A percentile compares a stretch with the other conserved stretches of the same genome.
Conservation (phyloP, 1,140 invertebrate species). For the Drosophila tani region DNA sequence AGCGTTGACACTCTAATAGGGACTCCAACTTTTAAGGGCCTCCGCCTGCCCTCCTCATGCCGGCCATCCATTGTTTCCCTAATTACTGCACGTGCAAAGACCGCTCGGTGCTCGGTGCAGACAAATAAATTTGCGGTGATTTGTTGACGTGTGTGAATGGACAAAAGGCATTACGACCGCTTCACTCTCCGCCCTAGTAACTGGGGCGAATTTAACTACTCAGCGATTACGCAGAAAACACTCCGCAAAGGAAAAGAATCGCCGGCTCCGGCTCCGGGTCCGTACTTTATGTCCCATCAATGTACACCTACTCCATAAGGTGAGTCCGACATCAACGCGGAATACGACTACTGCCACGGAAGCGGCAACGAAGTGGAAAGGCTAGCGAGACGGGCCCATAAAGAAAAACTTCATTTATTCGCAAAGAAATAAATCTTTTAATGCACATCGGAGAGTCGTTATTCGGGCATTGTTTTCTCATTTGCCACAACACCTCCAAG, state of each 20-base stretch:
- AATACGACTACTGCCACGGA: slow-evolving; percentile 16
- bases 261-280: not conserved
- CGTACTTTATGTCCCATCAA: slow-evolving; percentile 50
- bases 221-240: slow-evolving; percentile 42
- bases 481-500: slow-evolving; percentile 74
- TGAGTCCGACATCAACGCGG: not conserved
- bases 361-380: slow-evolving; percentile 28
- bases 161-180: slow-evolving; percentile 51
- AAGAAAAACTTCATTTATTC: slow-evolving; percentile 80
- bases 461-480: slow-evolving; percentile 82
- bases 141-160: slow-evolving; percentile 58
- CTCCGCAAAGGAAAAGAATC: slow-evolving; percentile 20
- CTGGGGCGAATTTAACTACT: slow-evolving; percentile 70
- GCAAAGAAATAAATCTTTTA: slow-evolving; percentile 84
- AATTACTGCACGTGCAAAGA: slow-evolving; percentile 41
- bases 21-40: slow-evolving; percentile 25
- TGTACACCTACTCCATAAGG: slow-evolving; percentile 38
- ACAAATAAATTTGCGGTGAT: slow-evolving; percentile 79
- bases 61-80: slow-evolving; percentile 26
- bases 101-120: slow-evolving; percentile 7
- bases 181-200: slow-evolving; percentile 35
- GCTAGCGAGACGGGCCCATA: slow-evolving; percentile 40
- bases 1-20: slow-evolving; percentile 47
- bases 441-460: slow-evolving; percentile 83
- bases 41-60: not conserved